Conservation (phyloP, 2,113 vertebrate genomes). For the Notarius lentiginosus region DNA sequence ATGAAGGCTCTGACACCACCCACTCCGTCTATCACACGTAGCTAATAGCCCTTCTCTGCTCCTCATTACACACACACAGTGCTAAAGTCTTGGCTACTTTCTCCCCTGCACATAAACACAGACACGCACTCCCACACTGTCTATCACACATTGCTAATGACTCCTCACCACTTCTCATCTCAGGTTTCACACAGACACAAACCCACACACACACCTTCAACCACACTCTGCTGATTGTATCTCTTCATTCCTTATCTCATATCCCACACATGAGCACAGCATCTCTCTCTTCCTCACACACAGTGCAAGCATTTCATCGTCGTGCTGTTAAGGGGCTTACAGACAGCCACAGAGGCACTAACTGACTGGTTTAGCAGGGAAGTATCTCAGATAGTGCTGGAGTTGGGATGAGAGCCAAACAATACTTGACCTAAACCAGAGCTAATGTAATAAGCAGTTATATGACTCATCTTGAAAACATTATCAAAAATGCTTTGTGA, state of each 20-base stretch:
- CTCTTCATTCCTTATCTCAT: background rate
- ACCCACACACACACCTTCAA: conserved; percentile 10
- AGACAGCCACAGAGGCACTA: background rate
- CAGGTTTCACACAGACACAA: conserved; percentile 14
- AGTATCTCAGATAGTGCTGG: background rate
- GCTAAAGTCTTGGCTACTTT: conserved; percentile 3
- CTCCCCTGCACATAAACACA: background rate
- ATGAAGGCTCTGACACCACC: conserved; percentile 31
- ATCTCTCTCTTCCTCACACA: background rate
- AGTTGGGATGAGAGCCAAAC: background rate
- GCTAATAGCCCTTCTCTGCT: background rate
- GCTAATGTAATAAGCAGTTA: background rate
- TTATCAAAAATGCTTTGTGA: background rate
- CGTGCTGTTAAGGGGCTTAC: background rate
- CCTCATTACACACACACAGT: background rate
- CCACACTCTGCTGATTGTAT: background rate
- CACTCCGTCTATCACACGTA: conserved; percentile 33
- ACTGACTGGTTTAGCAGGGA: background rate
- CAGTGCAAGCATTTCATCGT: background rate
- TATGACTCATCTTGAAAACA: background rate
- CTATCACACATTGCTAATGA: conserved; percentile 13
- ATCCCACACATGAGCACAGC: background rate
- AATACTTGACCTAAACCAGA: conserved; percentile 1
- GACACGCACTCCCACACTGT: background rate
- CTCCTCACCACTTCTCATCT: background rate